A percentile compares a stretch with the other conserved stretches of the same genome.
phyloP scores from a whole-genome alignment of 2,113 vertebrate species.

The Puntigrus tetrazona region DNA sequence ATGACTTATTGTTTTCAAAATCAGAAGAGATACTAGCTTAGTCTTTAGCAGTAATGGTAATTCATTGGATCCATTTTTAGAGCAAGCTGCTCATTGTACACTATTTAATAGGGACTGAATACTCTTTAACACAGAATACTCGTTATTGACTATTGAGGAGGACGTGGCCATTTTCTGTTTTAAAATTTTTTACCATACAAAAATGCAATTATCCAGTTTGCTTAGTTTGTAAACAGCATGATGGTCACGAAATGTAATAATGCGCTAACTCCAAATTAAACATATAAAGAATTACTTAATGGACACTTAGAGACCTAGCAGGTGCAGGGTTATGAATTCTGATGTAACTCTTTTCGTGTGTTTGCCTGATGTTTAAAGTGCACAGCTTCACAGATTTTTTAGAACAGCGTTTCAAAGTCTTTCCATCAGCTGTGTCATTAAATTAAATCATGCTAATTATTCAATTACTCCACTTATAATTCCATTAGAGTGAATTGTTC shows the following conservation, averaged over 20 bases:
- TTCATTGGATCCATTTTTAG: neutral
- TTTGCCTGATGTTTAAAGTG: neutral
- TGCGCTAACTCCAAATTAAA: neutral
- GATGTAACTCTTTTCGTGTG: neutral
- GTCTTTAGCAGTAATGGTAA: neutral
- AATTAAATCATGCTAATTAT: neutral
- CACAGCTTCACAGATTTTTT: neutral
- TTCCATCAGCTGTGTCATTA: neutral
- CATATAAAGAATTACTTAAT: neutral
- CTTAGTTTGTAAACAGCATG: neutral
- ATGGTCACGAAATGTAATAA: neutral
- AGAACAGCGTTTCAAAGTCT: neutral
- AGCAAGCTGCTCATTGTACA: neutral
- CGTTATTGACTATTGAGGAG: neutral
- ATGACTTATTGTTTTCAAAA: conserved; percentile 15
- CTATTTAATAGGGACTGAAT: neutral
- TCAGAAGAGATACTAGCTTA: neutral
- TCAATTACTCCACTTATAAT: neutral
- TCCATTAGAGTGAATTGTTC: neutral
- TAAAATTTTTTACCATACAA: neutral
- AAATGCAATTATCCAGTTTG: neutral
- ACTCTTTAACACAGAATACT: neutral
- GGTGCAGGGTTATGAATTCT: neutral
- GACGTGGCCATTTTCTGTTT: neutral
- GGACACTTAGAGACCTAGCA: neutral